Evolutionary conservation across 1,140 invertebrate species (phyloP), one percentile per base, ranked within the genome.

Genomic region (Augochlora pura): DNA sequence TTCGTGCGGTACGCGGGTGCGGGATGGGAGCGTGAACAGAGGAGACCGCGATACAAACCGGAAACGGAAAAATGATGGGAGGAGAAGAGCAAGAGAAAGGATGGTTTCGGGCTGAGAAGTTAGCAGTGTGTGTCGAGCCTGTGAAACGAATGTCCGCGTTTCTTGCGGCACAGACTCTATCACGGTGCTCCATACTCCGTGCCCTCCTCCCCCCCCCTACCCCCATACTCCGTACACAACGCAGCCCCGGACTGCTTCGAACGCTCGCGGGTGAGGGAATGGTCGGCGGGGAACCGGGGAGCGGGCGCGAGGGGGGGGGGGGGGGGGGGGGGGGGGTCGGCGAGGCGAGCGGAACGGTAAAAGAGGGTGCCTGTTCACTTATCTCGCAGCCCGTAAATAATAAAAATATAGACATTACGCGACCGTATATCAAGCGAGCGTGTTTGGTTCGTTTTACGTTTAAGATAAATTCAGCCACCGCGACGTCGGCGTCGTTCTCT

Each of bases 391-490:
- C 88, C 90, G 90, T 90, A 91, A 91, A 91, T 91, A 89, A 89
- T 89, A 91, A 90, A 91, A 91, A 91, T 91, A 91, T 91, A 91
- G 89, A 90, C 88, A 90, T 90, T 89, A 88, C 88, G 84, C 80
- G 86, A 82, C 80, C 88, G 87, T 91, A 91, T 87, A 91, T 91
- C 90, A 90, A 86, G 66, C 84, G 77, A 54, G 74, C 59, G 79
- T 82, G 81, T 83, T 88, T 79, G 87, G 86, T 89, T 89, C 88
- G 86, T 87, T 89, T 88, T 86, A 83, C 83, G 81, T 86, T 89
- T 85, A 88, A 89, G 89, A 90, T 90, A 89, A 90, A 89, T 88
- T 88, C 84, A 62, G 66, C 32, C 73, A 68, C 74, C 73, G 79
- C 64, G 68, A 72, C 84, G 65, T 80, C 64, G 68, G 68, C 84